Percentiles rank a stretch among this genome's conserved stretches.
Evolutionary conservation across 2,888 invertebrate species (phyloP).

Genomic region (Zelleria hepariella): DNA sequence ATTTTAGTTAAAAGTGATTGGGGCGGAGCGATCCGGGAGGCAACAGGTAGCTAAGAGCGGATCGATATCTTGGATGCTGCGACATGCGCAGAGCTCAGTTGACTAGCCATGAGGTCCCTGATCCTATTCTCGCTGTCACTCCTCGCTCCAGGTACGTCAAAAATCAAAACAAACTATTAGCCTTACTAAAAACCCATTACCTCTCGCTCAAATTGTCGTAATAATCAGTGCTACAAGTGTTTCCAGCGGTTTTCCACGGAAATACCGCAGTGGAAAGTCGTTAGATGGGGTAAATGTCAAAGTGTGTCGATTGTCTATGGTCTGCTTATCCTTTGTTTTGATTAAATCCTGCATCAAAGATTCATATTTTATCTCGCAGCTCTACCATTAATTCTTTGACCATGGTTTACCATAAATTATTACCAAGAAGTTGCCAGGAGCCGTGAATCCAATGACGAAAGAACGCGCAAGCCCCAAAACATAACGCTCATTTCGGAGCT

Average conservation of each 20-base stretch:
- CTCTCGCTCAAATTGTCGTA: neutral
- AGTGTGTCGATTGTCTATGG: neutral
- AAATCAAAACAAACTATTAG: constrained; percentile 12
- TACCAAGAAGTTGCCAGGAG: too few relatives aligned
- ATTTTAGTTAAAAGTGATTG: constrained; percentile 21
- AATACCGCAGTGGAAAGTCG: neutral
- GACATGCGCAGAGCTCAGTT: constrained; percentile 48
- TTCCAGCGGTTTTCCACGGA: neutral
- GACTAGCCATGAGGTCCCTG: constrained; percentile 55
- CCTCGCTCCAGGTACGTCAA: constrained; percentile 53
- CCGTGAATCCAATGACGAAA: too few relatives aligned
- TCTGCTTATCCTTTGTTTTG: constrained; percentile 2
- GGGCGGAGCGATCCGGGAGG: constrained; percentile 38
- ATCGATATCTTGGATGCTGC: constrained; percentile 59
- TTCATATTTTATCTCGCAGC: too few relatives aligned
- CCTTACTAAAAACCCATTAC: neutral
- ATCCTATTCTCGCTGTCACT: constrained; percentile 51
- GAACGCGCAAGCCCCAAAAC: too few relatives aligned
- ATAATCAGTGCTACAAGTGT: neutral
- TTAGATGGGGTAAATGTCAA: neutral
- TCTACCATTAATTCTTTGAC: too few relatives aligned
- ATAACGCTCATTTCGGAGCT: too few relatives aligned
- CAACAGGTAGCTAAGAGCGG: constrained; percentile 57
- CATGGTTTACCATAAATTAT: too few relatives aligned
- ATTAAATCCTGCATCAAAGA: too few relatives aligned